A percentile compares a stretch with the other conserved stretches of the same genome.
These are phyloP conservation scores for Brachionus sp. DNA, from an alignment of 1,140 invertebrate genomes.

Conservation along the genomic window DNA sequence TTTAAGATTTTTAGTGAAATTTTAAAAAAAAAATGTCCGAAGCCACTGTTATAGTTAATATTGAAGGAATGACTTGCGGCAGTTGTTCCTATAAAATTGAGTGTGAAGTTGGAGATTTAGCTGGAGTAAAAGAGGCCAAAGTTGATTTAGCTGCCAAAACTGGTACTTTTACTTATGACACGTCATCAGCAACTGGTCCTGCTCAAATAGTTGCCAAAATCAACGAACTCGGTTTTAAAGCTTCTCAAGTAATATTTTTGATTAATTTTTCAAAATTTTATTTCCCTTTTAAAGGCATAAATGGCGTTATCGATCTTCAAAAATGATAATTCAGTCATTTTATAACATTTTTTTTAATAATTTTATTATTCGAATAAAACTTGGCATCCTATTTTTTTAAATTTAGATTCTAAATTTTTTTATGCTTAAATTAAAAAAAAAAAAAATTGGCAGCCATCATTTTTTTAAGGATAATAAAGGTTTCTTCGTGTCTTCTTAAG, in stretches of 20 bases:
- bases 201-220: constrained; percentile 41
- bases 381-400: neutral
- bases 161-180: constrained; percentile 34
- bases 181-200: neutral
- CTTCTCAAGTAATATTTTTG: neutral
- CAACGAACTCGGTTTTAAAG: constrained; percentile 29
- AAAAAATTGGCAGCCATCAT: too few species aligned
- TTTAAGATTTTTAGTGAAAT: neutral
- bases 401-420: too few species aligned
- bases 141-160: constrained; percentile 29
- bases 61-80: constrained; percentile 37
- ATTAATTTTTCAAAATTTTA: neutral
- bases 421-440: too few species aligned
- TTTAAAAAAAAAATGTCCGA: neutral
- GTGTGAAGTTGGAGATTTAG: constrained; percentile 41
- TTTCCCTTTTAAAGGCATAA: neutral
- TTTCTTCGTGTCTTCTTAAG: too few species aligned
- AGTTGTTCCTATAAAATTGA: constrained; percentile 35
- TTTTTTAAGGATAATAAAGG: too few species aligned
- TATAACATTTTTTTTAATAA: neutral
- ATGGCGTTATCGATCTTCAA: neutral
- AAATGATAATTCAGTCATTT: neutral
- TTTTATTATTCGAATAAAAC: neutral
- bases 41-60: constrained; percentile 1
- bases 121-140: constrained; percentile 32